Base-by-base conservation (phyloP, 53 echinoderm and acorn worm genomes). In the Mesocentrotus franciscanus region DNA sequence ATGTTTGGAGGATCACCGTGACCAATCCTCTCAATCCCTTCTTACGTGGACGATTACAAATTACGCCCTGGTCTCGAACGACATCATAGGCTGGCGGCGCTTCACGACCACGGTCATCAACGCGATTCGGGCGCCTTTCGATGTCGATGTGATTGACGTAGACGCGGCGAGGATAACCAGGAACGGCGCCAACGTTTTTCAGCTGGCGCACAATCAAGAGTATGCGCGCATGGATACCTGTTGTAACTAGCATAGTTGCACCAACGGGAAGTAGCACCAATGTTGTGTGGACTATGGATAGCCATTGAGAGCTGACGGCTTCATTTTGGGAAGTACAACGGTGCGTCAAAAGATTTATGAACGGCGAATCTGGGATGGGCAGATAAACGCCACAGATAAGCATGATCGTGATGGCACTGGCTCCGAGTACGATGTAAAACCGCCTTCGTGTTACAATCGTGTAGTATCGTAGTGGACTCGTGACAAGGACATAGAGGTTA, bases 401-500 rank as follows among this genome's bases (percentile, higher is more conserved):
- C 49, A 84, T 2, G 17, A 84, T 49, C 84, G 36, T 39, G 8
- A 22, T 11, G 49, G 22, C 39, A 49, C 17, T 84, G 7, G 18
- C 42, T 20, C 39, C 20, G 8, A 84, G 84, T 27, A 32, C 8
- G 17, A 8, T 12, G 49, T 84, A 84, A 27, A 84, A 84, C 84
- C 84, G 36, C 20, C 55, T 20, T 22, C 84, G 49, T 42, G 84
- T 84, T 36, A 84, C 84, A 27, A 84, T 84, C 84, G 42, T 84
- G 84, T 84, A 24, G 20, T 84, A 84, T 42, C 84, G 84, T 49
- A 84, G 84, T 2, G 84, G 84, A 9, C 55, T 84, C 84, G 84
- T 84, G 0, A 81, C 81, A 13, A 81, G 81, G 81, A 81, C 4
- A 22, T 81, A 84, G 7, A 84, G 49, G 33, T 84, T 84, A 39